Evolutionary conservation across 2,888 invertebrate genomes (phyloP).

Genomic region (Augiades crinisus): DNA sequence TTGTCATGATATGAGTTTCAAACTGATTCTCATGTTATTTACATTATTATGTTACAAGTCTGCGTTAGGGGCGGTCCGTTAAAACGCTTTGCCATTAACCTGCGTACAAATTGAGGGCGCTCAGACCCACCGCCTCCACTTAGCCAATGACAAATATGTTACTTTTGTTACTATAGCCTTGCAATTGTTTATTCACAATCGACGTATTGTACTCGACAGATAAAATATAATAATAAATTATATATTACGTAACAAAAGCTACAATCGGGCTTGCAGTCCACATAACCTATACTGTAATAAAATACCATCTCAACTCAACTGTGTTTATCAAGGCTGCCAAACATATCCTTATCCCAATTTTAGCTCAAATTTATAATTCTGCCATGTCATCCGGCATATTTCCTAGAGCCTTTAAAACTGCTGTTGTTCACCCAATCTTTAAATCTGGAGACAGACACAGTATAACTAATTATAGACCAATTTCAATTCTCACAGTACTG

Average conservation of each 20-base stretch:
- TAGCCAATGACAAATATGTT: constrained; percentile 8
- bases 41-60: constrained; percentile 20
- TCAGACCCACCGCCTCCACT: constrained; percentile 32
- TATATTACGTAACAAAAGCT: no score
- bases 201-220: no score
- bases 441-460: neutral
- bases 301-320: no score
- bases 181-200: no score
- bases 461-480: neutral
- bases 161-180: neutral
- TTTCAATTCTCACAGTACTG: neutral
- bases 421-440: neutral
- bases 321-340: neutral
- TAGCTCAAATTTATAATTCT: neutral
- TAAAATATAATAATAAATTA: no score
- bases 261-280: no score
- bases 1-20: no score
- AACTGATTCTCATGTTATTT: no score
- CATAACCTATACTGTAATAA: no score
- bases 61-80: constrained; percentile 37
- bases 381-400: neutral
- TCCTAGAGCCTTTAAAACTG: neutral
- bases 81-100: constrained; percentile 51
- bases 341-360: neutral
- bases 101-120: constrained; percentile 47